A percentile compares a stretch with the other conserved stretches of the same genome.
These are phyloP conservation scores for Daphoenositta chrysoptera DNA, from an alignment of 2,113 vertebrate genomes.

Conservation along the genomic window DNA sequence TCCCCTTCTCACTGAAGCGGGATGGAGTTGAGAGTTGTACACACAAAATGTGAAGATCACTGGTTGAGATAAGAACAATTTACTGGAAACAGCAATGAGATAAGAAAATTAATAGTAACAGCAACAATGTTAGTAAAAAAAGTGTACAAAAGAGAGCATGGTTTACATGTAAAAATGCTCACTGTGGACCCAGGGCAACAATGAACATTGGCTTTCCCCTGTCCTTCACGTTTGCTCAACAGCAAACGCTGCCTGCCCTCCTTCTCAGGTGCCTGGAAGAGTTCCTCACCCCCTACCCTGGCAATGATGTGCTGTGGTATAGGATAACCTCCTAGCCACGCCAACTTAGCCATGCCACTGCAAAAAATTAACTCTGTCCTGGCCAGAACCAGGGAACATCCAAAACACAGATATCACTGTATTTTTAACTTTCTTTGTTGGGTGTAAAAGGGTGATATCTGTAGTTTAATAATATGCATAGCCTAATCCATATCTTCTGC, in stretches of 20 bases:
- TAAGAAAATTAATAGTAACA: not conserved
- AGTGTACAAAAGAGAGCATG: rapidly evolving
- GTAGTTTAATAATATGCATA: not conserved
- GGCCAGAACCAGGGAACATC: not conserved
- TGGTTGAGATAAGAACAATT: not conserved
- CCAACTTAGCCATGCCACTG: not conserved
- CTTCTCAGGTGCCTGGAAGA: not conserved
- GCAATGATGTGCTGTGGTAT: not conserved
- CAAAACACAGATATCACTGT: not conserved
- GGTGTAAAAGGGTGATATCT: rapidly evolving
- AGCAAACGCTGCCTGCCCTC: not conserved
- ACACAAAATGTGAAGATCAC: not conserved
- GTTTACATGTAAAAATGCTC: not conserved
- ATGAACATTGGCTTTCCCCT: not conserved
- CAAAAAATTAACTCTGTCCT: not conserved
- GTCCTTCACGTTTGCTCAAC: not conserved
- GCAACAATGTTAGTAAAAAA: not conserved
- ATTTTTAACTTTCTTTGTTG: not conserved
- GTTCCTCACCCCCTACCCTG: not conserved
- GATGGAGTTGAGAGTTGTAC: not conserved
- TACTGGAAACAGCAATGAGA: not conserved
- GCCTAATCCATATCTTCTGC: not conserved
- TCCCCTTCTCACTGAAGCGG: rapidly evolving
- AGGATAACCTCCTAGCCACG: not conserved
- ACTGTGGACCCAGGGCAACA: rapidly evolving